These are phyloP conservation scores for Lithophane ornitopus DNA, from an alignment of 2,888 invertebrate species.

Conservation along the genomic window DNA sequence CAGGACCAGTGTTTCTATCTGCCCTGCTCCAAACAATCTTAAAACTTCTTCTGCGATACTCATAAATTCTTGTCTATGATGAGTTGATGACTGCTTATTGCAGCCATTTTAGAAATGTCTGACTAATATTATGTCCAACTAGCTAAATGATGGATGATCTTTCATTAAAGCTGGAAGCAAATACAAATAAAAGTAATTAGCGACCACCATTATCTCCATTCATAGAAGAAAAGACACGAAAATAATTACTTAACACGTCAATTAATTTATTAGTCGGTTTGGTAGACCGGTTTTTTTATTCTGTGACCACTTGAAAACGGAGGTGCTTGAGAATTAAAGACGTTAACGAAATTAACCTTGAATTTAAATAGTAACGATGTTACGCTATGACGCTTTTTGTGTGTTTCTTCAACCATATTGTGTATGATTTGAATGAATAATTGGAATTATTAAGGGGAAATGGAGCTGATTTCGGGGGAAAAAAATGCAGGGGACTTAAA, in stretches of 20 bases:
- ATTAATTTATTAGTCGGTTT: conserved; percentile 50
- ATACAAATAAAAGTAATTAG: conserved; percentile 2
- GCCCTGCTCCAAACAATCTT: too few species aligned
- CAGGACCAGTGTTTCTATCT: too few species aligned
- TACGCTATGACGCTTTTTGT: conserved; percentile 38
- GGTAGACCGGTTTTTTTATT: conserved; percentile 26
- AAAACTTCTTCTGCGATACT: too few species aligned
- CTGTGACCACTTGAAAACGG: conserved; percentile 25
- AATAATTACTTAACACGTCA: conserved; percentile 29
- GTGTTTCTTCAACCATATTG: conserved; percentile 19
- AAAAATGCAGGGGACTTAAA: conserved; percentile 1
- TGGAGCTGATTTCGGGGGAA: background rate
- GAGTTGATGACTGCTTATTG: background rate
- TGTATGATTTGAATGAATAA: conserved; percentile 30
- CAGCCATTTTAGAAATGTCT: background rate
- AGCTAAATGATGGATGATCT: background rate
- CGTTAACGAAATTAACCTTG: conserved; percentile 69
- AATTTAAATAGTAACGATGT: conserved; percentile 58
- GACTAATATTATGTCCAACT: background rate
- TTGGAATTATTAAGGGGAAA: conserved; percentile 3
- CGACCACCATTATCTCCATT: conserved; percentile 19
- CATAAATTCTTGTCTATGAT: too few species aligned
- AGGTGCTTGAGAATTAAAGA: conserved; percentile 45
- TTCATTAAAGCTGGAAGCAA: background rate
- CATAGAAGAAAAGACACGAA: conserved; percentile 21